These are phyloP conservation scores for Mythimna ferrago DNA, from an alignment of 2,888 invertebrate species.

Conservation along the genomic window DNA sequence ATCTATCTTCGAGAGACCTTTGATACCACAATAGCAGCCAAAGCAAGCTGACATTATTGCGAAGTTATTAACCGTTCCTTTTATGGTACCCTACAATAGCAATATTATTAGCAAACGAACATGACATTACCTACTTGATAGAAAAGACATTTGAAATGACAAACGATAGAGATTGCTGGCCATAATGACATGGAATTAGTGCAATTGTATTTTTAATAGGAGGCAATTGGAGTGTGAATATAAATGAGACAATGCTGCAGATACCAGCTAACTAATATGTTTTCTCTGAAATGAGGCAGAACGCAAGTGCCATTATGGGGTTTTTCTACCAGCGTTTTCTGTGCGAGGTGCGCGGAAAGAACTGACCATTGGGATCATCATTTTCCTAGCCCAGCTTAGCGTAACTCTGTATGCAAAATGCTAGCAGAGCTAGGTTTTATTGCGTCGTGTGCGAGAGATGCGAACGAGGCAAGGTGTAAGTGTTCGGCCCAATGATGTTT, in stretches of 20 bases:
- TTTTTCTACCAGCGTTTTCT: neutral
- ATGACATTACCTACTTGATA: slow-evolving; percentile 47
- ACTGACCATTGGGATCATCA: neutral
- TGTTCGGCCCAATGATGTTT: no score
- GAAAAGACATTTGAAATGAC: slow-evolving; percentile 52
- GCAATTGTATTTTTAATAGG: slow-evolving; percentile 42
- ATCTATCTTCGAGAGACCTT: slow-evolving; percentile 18
- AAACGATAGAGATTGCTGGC: slow-evolving; percentile 42
- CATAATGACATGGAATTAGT: slow-evolving; percentile 25
- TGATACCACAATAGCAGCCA: slow-evolving; percentile 20
- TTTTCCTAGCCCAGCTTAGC: neutral
- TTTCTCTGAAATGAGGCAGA: slow-evolving; percentile 51
- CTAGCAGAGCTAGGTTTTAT: neutral
- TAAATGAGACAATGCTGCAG: slow-evolving; percentile 22
- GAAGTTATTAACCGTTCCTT: slow-evolving; percentile 42
- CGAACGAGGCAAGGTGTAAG: no score
- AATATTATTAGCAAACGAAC: neutral
- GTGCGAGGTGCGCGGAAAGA: neutral
- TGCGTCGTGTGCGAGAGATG: no score
- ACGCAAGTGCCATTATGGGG: slow-evolving; percentile 12
- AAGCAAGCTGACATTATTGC: slow-evolving; percentile 19
- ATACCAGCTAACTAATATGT: slow-evolving; percentile 21
- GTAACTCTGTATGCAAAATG: neutral
- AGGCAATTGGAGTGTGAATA: slow-evolving; percentile 31
- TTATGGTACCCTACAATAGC: slow-evolving; percentile 8